Conservation (phyloP, 2,797 vertebrate species). For the Phrynocephalus vlangalii region DNA sequence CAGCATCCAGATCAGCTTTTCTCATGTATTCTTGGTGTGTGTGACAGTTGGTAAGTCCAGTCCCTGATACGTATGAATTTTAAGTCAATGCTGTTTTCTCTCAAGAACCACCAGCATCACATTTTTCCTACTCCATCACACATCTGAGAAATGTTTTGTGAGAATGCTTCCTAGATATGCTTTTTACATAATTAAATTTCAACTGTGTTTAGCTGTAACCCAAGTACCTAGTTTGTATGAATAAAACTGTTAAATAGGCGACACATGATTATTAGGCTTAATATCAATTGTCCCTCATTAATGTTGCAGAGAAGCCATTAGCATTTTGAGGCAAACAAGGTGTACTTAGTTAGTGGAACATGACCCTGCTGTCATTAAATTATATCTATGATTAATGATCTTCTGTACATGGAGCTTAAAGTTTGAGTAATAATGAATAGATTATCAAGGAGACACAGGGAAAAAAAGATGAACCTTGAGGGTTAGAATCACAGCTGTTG, state of each 20-base stretch:
- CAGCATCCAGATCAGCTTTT: not conserved
- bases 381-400: slow-evolving; percentile 99
- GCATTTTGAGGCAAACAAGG: slow-evolving; percentile 98
- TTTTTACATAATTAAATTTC: slow-evolving; percentile 50
- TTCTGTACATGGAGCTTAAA: slow-evolving; percentile 87
- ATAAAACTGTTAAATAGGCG: slow-evolving; percentile 73
- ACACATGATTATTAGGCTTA: slow-evolving; percentile 74
- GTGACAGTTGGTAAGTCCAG: not conserved
- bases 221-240: slow-evolving; percentile 59
- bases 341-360: slow-evolving; percentile 94
- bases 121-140: not conserved
- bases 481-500: slow-evolving; percentile 54
- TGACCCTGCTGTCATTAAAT: slow-evolving; percentile 98
- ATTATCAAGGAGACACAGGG: slow-evolving; percentile 65
- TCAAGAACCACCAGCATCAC: not conserved
- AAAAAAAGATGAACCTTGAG: slow-evolving; percentile 49
- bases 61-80: not conserved
- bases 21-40: not conserved
- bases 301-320: slow-evolving; percentile 89
- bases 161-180: not conserved
- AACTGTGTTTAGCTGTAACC: slow-evolving; percentile 57
- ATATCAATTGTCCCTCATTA: slow-evolving; percentile 83
- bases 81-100: not conserved
- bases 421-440: slow-evolving; percentile 74
- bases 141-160: not conserved